These are phyloP conservation scores for Drosophila barbarae DNA, from an alignment of 2,888 invertebrate genomes.

Conservation along the genomic window DNA sequence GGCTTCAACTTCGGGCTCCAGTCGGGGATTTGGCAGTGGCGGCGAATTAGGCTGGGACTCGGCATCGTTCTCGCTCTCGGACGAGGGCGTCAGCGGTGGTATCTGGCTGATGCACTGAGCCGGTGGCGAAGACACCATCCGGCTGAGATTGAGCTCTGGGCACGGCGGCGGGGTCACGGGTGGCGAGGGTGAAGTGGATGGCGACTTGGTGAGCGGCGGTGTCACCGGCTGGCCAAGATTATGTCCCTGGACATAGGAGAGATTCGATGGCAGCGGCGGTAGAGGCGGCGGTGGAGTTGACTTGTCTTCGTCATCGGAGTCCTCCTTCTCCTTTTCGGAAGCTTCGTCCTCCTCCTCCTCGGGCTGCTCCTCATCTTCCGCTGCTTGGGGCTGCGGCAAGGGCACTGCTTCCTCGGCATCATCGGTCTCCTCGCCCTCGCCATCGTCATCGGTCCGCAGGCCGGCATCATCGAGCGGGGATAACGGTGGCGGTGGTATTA, in stretches of 20 bases:
- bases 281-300: constrained; percentile 76
- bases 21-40: constrained; percentile 47
- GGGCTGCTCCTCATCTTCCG: not conserved
- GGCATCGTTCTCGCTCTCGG: constrained; percentile 70
- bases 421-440: constrained; percentile 59
- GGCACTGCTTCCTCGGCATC: constrained; percentile 58
- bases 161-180: constrained; percentile 77
- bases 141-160: constrained; percentile 63
- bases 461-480: constrained; percentile 60
- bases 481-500: constrained; percentile 73
- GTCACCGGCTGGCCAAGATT: constrained; percentile 46
- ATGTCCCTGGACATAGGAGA: constrained; percentile 74
- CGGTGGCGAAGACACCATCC: constrained; percentile 74
- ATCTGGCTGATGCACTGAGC: constrained; percentile 66
- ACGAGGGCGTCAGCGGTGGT: constrained; percentile 74
- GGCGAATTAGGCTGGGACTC: constrained; percentile 76
- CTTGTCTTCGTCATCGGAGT: constrained; percentile 54
- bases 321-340: constrained; percentile 41
- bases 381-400: constrained; percentile 32
- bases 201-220: constrained; percentile 71
- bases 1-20: constrained; percentile 38
- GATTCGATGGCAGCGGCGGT: constrained; percentile 76
- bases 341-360: constrained; percentile 38
- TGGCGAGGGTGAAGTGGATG: constrained; percentile 78
- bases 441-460: constrained; percentile 58